These are phyloP conservation scores for Agrochola circellaris DNA, from an alignment of 2,888 invertebrate species.

Conservation along the genomic window DNA sequence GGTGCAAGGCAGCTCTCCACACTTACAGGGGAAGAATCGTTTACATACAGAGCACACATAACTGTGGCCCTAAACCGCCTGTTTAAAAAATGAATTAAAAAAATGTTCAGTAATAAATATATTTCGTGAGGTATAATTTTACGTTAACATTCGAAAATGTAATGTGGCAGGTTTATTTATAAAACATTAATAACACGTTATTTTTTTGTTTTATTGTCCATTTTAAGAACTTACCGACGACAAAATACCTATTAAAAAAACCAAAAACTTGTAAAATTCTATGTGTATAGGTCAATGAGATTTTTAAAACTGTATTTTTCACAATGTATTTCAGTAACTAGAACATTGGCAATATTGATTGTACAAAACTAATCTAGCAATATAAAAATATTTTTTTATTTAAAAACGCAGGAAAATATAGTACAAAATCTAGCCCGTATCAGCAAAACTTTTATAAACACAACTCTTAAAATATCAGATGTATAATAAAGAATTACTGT, in stretches of 20 bases:
- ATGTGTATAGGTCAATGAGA: conserved; percentile 15
- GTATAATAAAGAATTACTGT: conserved; percentile 37
- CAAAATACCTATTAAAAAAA: background rate
- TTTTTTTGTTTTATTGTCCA: conserved; percentile 45
- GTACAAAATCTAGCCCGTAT: conserved; percentile 64
- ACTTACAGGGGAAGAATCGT: conserved; percentile 87
- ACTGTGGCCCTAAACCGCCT: conserved; percentile 86
- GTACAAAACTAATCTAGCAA: conserved; percentile 22
- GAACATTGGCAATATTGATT: conserved; percentile 26
- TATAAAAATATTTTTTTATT: conserved; percentile 34
- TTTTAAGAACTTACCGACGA: background rate
- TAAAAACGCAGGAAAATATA: conserved; percentile 58
- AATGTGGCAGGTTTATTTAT: conserved; percentile 48
- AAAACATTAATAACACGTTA: conserved; percentile 28
- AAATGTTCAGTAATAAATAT: conserved; percentile 37
- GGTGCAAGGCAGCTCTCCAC: conserved; percentile 88
- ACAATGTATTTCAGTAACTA: conserved; percentile 19
- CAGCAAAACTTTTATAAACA: conserved; percentile 21
- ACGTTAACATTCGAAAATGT: conserved; percentile 20
- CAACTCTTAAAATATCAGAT: conserved; percentile 41
- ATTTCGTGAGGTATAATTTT: conserved; percentile 19
- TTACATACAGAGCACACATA: conserved; percentile 87
- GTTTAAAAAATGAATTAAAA: conserved; percentile 42
- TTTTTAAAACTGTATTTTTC: conserved; percentile 48
- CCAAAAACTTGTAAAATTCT: background rate